Base-by-base conservation (phyloP, 2,888 invertebrate genomes). In the Chouioia cunea region DNA sequence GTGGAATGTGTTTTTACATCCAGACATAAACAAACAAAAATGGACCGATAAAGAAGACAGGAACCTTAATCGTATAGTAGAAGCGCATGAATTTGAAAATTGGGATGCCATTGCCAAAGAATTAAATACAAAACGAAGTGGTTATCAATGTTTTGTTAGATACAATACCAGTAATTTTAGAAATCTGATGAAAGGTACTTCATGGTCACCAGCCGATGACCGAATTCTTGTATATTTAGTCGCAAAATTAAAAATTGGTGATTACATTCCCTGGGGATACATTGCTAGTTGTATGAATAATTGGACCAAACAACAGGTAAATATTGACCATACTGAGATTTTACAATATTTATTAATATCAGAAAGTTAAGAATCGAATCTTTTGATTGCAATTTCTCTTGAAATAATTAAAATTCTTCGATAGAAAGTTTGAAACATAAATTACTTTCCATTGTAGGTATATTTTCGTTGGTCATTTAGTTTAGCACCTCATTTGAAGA, bases 181-280 rank as follows among this genome's bases (percentile, higher is more conserved):
- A 18, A 65, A 65, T 46, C 64, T 50, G 8, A 47, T 70, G 60
- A 74, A 76, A 43, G 73, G 75, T 4, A 73, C 47, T 22, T 47
- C 60, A 0, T 77, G 78, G 78, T 88, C 89, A 0, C 80, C 84
- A 14, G 88, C 89, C 56, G 96, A 97, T 81, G 92, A 94, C 77
- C 86, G 88, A 60, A 87, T 88, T 58, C 86, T 97, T 2, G 80
- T 88, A 46, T 87, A 89, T 65, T 83, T 92, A 1, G 89, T 96
- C 0, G 88, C 91, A n/a, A 86, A 86, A 72, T 89, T 90, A 74
- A 89, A 87, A 74, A 87, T 90, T 66, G 93, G 92, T 18, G 87
- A 89, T 70, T 89, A 89, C 56, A 91, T 94, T 74, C 92, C 93
- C 0, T 96, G 95, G 95, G 88, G 89, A 2, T 90, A 89, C 80